Percentiles rank a stretch among this genome's conserved stretches.
These are phyloP conservation scores for Agrilus planipennis DNA, from an alignment of 1,140 invertebrate genomes.

Conservation along the genomic window DNA sequence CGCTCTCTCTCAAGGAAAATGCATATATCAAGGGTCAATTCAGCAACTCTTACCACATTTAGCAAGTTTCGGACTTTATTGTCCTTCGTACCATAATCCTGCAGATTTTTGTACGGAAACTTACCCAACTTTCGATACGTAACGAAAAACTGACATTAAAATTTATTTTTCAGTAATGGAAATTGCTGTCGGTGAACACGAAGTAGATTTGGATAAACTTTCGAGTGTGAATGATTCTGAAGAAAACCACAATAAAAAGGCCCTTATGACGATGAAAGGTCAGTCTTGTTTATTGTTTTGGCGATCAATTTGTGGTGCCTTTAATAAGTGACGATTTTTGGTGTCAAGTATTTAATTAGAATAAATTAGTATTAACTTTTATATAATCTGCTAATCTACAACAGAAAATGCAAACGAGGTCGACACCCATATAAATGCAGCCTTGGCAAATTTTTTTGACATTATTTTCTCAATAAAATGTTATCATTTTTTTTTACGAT, in stretches of 20 bases:
- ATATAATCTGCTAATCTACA: too few species aligned
- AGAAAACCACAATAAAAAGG: background rate
- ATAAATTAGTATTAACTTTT: too few species aligned
- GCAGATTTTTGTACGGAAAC: slow-evolving; percentile 74
- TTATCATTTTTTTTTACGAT: too few species aligned
- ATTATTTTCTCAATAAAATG: too few species aligned
- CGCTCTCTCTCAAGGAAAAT: slow-evolving; percentile 75
- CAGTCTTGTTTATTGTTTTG: too few species aligned
- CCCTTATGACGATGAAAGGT: too few species aligned
- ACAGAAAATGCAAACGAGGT: too few species aligned
- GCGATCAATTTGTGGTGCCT: too few species aligned
- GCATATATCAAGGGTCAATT: slow-evolving; percentile 75
- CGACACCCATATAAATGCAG: too few species aligned
- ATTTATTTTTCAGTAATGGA: slow-evolving; percentile 62
- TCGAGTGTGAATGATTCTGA: slow-evolving; percentile 26
- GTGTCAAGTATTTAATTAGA: too few species aligned
- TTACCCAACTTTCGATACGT: slow-evolving; percentile 3
- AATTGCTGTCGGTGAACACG: slow-evolving; percentile 63
- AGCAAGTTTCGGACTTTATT: slow-evolving; percentile 59
- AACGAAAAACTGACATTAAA: slow-evolving; percentile 4
- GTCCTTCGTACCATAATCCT: slow-evolving; percentile 91
- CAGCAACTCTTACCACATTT: slow-evolving; percentile 71
- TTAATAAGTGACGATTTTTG: too few species aligned
- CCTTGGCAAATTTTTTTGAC: too few species aligned
- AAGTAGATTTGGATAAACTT: slow-evolving; percentile 42